phyloP scores from a whole-genome alignment of 92 coral and sea anemone species.

The Porites evermanni region DNA sequence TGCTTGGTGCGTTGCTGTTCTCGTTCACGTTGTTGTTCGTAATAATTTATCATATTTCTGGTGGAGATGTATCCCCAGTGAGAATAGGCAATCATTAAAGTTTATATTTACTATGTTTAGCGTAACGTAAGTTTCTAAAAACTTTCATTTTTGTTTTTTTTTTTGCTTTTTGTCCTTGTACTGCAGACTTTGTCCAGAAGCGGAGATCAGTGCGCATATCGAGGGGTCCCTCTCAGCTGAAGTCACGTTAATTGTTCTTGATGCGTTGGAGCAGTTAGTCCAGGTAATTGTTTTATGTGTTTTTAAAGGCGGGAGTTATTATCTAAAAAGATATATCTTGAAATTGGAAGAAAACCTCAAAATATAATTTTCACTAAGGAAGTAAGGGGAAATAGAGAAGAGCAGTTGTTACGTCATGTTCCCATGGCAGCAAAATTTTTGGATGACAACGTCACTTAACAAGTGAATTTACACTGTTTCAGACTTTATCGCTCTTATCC shows the following conservation, averaged over 20 bases:
- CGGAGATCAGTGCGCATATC: conserved; percentile 78
- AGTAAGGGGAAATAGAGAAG: no score
- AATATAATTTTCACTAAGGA: no score
- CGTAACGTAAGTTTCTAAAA: not conserved
- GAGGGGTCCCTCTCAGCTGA: conserved; percentile 92
- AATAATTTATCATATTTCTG: not conserved
- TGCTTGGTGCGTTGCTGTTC: not conserved
- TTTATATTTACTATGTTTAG: not conserved
- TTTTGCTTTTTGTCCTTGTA: not conserved
- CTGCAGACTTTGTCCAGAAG: conserved; percentile 84
- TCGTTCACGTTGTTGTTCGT: not conserved
- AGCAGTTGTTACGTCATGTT: no score
- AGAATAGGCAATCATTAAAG: conserved; percentile 8
- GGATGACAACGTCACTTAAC: no score
- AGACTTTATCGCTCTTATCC: no score
- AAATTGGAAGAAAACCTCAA: no score
- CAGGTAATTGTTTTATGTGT: conserved; percentile 53
- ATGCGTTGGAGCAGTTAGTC: conserved; percentile 92
- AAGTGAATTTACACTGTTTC: no score
- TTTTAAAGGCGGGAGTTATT: no score
- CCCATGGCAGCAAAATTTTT: no score
- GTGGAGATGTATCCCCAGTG: not conserved
- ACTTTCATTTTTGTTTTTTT: not conserved
- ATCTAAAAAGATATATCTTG: no score
- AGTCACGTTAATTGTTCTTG: conserved; percentile 87